These are phyloP conservation scores for Toxotes chatareus DNA, from an alignment of 2,113 vertebrate species.

Conservation along the genomic window DNA sequence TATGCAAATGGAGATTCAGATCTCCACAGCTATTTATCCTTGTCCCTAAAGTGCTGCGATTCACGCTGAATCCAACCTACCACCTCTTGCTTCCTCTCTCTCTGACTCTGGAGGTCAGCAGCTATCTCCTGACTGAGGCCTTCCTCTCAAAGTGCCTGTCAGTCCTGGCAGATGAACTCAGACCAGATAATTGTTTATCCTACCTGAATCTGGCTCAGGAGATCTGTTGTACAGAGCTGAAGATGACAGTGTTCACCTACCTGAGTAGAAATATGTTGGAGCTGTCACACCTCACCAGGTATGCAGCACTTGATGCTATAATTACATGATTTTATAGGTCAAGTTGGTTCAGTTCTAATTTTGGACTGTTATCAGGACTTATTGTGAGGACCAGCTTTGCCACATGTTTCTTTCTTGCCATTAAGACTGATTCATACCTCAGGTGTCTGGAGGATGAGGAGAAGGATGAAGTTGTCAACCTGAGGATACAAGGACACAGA, in stretches of 20 bases:
- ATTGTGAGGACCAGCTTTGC: background rate
- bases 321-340: background rate
- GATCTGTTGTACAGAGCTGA: constrained; percentile 80
- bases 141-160: constrained; percentile 80
- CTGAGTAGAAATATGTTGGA: constrained; percentile 83
- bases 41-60: background rate
- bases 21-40: background rate
- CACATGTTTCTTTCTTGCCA: background rate
- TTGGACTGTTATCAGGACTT: background rate
- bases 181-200: constrained; percentile 75
- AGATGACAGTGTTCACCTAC: constrained; percentile 74
- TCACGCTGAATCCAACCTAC: background rate
- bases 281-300: constrained; percentile 72
- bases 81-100: background rate
- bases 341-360: background rate
- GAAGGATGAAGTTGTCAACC: constrained; percentile 59
- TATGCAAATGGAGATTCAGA: constrained; percentile 45
- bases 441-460: constrained; percentile 68
- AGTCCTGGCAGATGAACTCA: constrained; percentile 65
- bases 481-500: constrained; percentile 66
- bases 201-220: constrained; percentile 81
- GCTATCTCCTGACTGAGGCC: constrained; percentile 80
- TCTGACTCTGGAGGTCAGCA: constrained; percentile 66
- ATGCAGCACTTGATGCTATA: background rate
- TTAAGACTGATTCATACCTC: background rate